Conservation (phyloP, 2,888 invertebrate genomes). For the Quadroppia sp. region DNA sequence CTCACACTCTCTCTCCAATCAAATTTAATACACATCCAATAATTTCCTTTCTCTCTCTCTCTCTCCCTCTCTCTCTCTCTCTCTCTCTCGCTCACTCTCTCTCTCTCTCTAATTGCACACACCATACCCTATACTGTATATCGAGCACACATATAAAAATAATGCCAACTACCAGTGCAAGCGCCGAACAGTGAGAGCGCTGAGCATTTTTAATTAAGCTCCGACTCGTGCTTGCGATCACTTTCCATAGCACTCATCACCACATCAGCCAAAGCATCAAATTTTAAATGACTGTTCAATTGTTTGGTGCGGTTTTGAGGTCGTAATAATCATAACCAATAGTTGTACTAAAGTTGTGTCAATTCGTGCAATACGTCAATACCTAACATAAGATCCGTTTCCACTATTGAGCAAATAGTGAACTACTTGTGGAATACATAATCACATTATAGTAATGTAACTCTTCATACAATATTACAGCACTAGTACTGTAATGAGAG, state of each 20-base stretch:
- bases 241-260: conserved; percentile 7
- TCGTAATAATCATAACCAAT: neutral
- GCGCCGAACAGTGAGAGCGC: neutral
- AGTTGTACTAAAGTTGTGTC: conserved; percentile 20
- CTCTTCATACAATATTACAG: neutral
- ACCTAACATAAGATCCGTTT: conserved; percentile 2
- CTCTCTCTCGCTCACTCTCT: conserved; percentile 1
- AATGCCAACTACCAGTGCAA: neutral
- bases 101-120: conserved; percentile 40
- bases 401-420: conserved; percentile 10
- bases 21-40: conserved; percentile 42
- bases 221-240: conserved; percentile 29
- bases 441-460: conserved; percentile 18
- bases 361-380: neutral
- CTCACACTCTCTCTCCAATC: conserved; percentile 34
- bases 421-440: conserved; percentile 26
- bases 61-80: neutral
- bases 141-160: neutral
- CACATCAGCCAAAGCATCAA: neutral
- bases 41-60: conserved; percentile 38
- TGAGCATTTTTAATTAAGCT: conserved; percentile 40
- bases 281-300: conserved; percentile 26
- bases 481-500: neutral
- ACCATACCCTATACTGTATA: no score
- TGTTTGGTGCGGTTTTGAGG: conserved; percentile 27